Evolutionary conservation across 2,888 invertebrate genomes (phyloP).

Genomic region (Caenorhabditis wallacei): DNA sequence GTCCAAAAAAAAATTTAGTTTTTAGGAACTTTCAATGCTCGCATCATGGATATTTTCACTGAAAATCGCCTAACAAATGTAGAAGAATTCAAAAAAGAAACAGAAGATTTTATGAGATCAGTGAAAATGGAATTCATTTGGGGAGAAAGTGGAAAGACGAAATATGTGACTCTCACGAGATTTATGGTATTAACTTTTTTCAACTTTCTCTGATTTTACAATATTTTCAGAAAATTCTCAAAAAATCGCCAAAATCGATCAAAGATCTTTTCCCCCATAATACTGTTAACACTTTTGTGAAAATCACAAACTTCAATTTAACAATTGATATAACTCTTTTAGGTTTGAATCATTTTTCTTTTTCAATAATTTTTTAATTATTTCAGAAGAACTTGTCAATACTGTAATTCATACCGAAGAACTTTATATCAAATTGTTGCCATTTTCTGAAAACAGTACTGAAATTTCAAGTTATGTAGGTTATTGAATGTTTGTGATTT

Average conservation of each 20-base stretch:
- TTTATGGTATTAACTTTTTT: constrained; percentile 12
- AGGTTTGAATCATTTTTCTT: not conserved
- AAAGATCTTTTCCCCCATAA: constrained; percentile 19
- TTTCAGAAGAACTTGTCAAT: constrained; percentile 28
- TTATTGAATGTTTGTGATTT: not conserved
- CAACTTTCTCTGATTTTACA: not conserved
- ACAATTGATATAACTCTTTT: constrained; percentile 47
- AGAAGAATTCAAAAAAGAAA: constrained; percentile 14
- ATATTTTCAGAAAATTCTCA: constrained; percentile 35
- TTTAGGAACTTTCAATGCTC: constrained; percentile 34
- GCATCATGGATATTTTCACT: constrained; percentile 33
- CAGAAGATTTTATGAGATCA: constrained; percentile 11
- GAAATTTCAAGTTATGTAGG: constrained; percentile 38
- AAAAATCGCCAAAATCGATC: constrained; percentile 28
- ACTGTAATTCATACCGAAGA: constrained; percentile 24
- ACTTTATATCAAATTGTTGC: constrained; percentile 39
- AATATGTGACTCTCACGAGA: constrained; percentile 40
- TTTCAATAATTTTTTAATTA: not conserved
- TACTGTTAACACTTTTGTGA: constrained; percentile 7
- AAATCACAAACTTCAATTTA: constrained; percentile 50
- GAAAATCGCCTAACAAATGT: not conserved
- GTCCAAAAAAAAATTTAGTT: not conserved
- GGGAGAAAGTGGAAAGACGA: constrained; percentile 18
- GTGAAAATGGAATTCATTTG: constrained; percentile 21
- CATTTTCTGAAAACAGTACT: constrained; percentile 42